phyloP scores from a whole-genome alignment of 2,888 invertebrate genomes.

The Metacarcinus magister region DNA sequence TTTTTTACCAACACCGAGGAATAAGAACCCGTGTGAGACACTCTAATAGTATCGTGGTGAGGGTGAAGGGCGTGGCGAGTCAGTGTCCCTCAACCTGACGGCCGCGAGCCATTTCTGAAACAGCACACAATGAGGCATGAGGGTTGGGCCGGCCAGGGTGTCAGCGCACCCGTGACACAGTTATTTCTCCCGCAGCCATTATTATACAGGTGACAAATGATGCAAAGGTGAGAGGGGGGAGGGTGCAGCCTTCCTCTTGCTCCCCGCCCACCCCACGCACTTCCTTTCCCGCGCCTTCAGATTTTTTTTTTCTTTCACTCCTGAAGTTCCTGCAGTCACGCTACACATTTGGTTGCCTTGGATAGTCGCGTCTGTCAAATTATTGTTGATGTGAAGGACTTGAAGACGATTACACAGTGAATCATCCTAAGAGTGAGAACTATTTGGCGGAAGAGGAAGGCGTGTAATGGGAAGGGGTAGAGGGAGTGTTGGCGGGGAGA shows the following conservation, averaged over 20 bases:
- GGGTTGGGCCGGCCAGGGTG: background rate
- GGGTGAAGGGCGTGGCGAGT: background rate
- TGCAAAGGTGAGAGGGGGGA: background rate
- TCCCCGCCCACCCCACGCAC: background rate
- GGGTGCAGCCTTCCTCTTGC: background rate
- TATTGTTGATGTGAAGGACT: background rate
- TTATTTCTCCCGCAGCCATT: conserved; percentile 1
- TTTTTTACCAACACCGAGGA: background rate
- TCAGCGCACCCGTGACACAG: conserved; percentile 41
- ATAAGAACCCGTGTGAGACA: background rate
- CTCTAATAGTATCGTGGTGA: background rate
- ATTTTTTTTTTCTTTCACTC: background rate
- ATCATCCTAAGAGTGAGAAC: background rate
- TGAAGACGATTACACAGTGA: background rate
- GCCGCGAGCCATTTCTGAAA: background rate
- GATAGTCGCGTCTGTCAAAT: background rate
- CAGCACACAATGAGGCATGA: background rate
- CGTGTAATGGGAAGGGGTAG: background rate
- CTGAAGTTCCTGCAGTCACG: background rate
- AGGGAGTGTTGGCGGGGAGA: background rate
- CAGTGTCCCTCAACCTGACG: background rate
- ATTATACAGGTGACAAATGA: conserved; percentile 13
- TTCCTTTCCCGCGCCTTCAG: background rate
- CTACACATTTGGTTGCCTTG: background rate
- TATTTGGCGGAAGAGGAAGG: background rate